phyloP scores from a whole-genome alignment of 2,888 invertebrate species.

The Lasioglossum lativentre region DNA sequence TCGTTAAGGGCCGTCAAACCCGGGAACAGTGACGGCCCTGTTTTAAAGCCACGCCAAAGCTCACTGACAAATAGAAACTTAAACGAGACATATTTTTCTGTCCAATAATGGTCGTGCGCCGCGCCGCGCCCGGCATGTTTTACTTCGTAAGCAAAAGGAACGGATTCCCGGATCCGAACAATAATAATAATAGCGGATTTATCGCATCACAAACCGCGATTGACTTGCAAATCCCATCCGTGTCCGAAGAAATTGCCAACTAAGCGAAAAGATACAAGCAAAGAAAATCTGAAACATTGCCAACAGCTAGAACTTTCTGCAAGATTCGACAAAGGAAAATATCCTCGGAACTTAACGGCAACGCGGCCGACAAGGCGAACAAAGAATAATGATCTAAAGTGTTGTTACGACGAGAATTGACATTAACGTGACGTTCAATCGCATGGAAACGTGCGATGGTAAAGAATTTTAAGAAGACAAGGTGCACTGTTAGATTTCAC shows the following conservation, averaged over 20 bases:
- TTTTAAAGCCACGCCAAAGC: slow-evolving; percentile 59
- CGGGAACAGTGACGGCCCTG: slow-evolving; percentile 37
- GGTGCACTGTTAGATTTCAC: background rate
- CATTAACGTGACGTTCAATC: background rate
- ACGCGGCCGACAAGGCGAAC: background rate
- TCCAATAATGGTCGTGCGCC: background rate
- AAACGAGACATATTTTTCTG: slow-evolving; percentile 9
- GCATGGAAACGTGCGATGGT: background rate
- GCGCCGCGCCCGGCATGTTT: background rate
- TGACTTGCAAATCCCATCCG: background rate
- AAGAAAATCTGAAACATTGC: background rate
- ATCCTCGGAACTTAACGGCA: background rate
- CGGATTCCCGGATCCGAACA: background rate
- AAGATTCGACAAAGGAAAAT: background rate
- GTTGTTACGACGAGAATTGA: background rate
- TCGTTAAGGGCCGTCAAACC: slow-evolving; percentile 66
- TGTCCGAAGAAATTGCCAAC: slow-evolving; percentile 15
- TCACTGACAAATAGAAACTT: slow-evolving; percentile 52
- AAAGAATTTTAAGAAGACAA: background rate
- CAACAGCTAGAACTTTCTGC: background rate
- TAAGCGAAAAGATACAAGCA: slow-evolving; percentile 14
- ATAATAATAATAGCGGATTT: background rate
- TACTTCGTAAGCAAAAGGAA: background rate
- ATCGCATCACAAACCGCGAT: background rate
- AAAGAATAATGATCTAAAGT: background rate